Evolutionary conservation across 1,140 invertebrate genomes (phyloP), one percentile per base, ranked within the genome.

Genomic region (Pantala flavescens): DNA sequence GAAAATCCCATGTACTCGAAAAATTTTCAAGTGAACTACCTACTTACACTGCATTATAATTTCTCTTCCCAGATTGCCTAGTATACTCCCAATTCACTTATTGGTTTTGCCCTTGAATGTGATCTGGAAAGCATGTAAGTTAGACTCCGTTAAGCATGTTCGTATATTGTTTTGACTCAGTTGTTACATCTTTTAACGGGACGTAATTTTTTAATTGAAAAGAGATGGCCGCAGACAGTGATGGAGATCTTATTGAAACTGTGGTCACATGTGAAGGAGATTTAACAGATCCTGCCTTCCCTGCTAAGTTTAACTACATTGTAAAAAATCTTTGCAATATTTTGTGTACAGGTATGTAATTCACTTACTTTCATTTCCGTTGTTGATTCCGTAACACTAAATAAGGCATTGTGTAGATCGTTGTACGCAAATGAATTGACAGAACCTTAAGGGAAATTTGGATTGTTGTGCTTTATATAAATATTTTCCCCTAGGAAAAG

Each of bases 231-330:
- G 88, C 88, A 83, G 89, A 91, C 83, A 89, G 89, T 85, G 87
- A 87, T 85, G 89, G 90, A 85, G 88, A 88, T 84, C 83, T 87
- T 81, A 84, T 90, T 81, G 87, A 90, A 84, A 90, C 90, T 79
- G 88, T 93, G 79, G 86, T 93, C 82, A 93, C 91, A 76, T 93
- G 91, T 83, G 88, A 92, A 82, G 92, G 92, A 79, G 88, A 93
- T 83, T 87, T 92, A 77, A 85, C 86, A 79, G 91, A 93, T 84
- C 91, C 91, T 78, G 84, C 88, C 78, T 91, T 93, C 83, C 88
- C 88, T 77, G 83, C 83, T 74, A 87, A 88, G 78, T 89, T 93
- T 79, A 85, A 89, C 80, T 81, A 84, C 75, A 88, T 93, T 79
- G 85, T 91, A 74, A 84, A 86, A 79, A 85, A 86, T 79, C 87